Evolutionary conservation across 1,140 invertebrate species (phyloP).

Genomic region (Bombus difficillimus): DNA sequence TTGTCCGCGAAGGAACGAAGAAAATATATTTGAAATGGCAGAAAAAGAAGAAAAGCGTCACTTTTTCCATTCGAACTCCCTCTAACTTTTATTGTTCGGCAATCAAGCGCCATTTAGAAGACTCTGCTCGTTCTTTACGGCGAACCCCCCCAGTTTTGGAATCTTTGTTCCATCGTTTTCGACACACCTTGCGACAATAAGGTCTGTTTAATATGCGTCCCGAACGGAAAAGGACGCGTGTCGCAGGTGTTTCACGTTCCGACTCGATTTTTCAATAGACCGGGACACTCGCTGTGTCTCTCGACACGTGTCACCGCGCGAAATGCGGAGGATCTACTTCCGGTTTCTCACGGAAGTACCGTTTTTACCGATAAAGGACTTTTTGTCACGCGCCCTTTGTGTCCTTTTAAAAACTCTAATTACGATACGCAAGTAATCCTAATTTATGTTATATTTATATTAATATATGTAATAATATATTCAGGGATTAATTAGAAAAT

Average conservation of each 20-base stretch:
- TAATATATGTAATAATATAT: no score
- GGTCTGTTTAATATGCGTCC: background rate
- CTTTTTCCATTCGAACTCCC: background rate
- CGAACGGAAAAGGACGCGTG: conserved; percentile 62
- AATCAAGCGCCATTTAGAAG: conserved; percentile 73
- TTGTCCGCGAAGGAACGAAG: background rate
- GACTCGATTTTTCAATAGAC: conserved; percentile 26
- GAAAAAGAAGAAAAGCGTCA: conserved; percentile 8
- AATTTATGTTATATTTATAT: no score
- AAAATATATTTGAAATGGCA: conserved; percentile 43
- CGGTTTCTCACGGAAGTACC: conserved; percentile 39
- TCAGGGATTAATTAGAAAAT: background rate
- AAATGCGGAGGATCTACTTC: conserved; percentile 50
- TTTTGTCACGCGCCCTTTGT: background rate
- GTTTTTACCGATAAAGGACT: no score
- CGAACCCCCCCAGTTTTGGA: conserved; percentile 5
- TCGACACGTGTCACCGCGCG: conserved; percentile 71
- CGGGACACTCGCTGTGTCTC: conserved; percentile 3
- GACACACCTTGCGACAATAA: background rate
- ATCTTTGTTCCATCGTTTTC: conserved; percentile 21
- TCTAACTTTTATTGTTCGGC: conserved; percentile 68
- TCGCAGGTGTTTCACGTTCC: conserved; percentile 74
- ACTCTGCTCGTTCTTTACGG: conserved; percentile 33
- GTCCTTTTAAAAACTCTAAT: background rate
- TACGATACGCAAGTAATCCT: background rate